A percentile compares a stretch with the other conserved stretches of the same genome.
Conservation (phyloP, 2,797 vertebrate genomes). For the Bradypus variegatus region DNA sequence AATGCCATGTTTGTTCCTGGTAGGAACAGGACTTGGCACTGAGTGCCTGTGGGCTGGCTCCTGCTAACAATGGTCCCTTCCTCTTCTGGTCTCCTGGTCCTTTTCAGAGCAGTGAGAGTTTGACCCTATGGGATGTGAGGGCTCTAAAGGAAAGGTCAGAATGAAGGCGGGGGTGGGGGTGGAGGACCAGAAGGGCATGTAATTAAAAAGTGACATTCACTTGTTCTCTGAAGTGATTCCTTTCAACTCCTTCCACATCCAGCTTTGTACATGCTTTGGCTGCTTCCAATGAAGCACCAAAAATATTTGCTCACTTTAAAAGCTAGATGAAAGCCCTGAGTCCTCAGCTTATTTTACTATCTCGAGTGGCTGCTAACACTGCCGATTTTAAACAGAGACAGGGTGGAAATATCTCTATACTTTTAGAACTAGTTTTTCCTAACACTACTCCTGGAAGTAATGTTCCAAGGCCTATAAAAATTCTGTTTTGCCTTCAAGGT, state of each 20-base stretch:
- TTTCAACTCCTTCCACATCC: background rate
- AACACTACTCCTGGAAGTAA: background rate
- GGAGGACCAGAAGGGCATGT: background rate
- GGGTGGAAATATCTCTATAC: too few species aligned
- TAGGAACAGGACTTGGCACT: background rate
- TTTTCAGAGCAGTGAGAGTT: background rate
- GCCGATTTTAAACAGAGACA: background rate
- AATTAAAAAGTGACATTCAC: background rate
- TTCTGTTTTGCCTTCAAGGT: background rate
- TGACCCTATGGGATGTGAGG: background rate
- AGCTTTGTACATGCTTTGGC: background rate
- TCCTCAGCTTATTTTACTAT: background rate
- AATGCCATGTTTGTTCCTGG: rapidly evolving
- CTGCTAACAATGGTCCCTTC: background rate
- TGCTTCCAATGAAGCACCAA: background rate
- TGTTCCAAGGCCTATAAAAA: background rate
- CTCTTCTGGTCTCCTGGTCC: background rate
- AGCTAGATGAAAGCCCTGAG: background rate
- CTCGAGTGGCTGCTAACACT: background rate
- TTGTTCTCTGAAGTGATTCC: background rate
- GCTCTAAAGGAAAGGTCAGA: background rate
- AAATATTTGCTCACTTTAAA: background rate
- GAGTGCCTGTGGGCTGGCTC: background rate
- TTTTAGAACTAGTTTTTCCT: background rate
- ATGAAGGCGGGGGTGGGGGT: background rate